Conservation (phyloP, 1,140 invertebrate species). For the Tetramorium alpestre region DNA sequence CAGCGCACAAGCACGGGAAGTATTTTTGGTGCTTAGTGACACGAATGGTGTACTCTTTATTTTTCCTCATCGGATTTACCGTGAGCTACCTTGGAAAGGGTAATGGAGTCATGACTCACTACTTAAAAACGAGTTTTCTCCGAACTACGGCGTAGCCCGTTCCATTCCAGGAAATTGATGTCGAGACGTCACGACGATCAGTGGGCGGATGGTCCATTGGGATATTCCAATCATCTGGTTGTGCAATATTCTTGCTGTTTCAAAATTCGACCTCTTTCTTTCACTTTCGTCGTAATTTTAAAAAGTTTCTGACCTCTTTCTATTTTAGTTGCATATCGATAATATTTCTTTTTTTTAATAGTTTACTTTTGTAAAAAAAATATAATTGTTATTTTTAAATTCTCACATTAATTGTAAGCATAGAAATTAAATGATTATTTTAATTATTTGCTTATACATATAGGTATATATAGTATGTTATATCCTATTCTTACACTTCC, state of each 20-base stretch:
- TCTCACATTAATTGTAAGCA: neutral
- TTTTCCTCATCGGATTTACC: slow-evolving; percentile 36
- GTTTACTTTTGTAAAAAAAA: neutral
- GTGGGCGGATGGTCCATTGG: slow-evolving; percentile 28
- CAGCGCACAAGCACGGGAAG: neutral
- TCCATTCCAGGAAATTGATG: slow-evolving; percentile 35
- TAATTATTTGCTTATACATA: no score
- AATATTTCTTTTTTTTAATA: no score
- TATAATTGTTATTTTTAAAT: neutral
- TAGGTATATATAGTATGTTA: no score
- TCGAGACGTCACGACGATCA: slow-evolving; percentile 14
- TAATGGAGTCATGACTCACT: slow-evolving; percentile 45
- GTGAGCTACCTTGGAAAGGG: slow-evolving; percentile 8
- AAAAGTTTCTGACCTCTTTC: neutral
- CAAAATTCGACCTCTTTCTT: slow-evolving; percentile 25
- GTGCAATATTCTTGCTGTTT: slow-evolving; percentile 18
- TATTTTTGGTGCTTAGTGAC: slow-evolving; percentile 40
- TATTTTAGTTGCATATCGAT: neutral
- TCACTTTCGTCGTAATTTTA: slow-evolving; percentile 1
- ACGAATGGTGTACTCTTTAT: slow-evolving; percentile 11
- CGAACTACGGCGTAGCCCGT: slow-evolving; percentile 3
- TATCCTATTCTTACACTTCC: neutral
- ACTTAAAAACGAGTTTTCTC: slow-evolving; percentile 40
- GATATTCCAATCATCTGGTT: slow-evolving; percentile 48
- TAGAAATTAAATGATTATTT: neutral